A percentile compares a stretch with the other conserved stretches of the same genome.
These are phyloP conservation scores for Lerema accius DNA, from an alignment of 1,140 invertebrate species.

Conservation along the genomic window DNA sequence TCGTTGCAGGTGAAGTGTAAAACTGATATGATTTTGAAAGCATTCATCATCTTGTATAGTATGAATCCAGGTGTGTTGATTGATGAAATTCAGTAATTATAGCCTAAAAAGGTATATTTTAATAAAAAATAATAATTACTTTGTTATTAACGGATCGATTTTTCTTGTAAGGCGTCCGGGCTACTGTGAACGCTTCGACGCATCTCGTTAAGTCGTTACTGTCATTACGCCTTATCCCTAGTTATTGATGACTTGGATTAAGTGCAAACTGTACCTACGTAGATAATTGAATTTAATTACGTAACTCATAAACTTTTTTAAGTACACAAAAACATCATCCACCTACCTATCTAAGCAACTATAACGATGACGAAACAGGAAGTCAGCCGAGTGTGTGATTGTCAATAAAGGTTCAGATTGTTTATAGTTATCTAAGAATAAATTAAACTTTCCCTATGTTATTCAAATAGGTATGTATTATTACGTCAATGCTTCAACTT, in stretches of 20 bases:
- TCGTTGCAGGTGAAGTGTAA: neutral
- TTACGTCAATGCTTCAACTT: too few species aligned
- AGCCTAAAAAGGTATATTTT: neutral
- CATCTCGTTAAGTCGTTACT: neutral
- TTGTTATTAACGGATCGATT: conserved; percentile 7
- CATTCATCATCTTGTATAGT: conserved; percentile 1
- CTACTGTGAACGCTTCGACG: neutral
- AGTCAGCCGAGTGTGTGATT: too few species aligned
- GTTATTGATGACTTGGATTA: neutral
- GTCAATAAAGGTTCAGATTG: too few species aligned
- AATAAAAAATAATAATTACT: conserved; percentile 13
- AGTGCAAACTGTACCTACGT: neutral
- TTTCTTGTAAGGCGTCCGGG: conserved; percentile 3
- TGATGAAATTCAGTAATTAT: conserved; percentile 3
- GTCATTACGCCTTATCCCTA: neutral
- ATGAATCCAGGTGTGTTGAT: conserved; percentile 10
- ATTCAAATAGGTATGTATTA: too few species aligned
- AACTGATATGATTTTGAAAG: neutral
- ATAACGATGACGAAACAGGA: too few species aligned
- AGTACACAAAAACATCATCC: too few species aligned
- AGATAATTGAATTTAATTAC: neutral
- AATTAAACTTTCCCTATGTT: too few species aligned
- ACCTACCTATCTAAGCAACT: too few species aligned
- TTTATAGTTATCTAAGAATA: too few species aligned
- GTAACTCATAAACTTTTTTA: too few species aligned